Base-by-base conservation (phyloP, 1,140 invertebrate genomes). In the Aphaenogaster rudis region DNA sequence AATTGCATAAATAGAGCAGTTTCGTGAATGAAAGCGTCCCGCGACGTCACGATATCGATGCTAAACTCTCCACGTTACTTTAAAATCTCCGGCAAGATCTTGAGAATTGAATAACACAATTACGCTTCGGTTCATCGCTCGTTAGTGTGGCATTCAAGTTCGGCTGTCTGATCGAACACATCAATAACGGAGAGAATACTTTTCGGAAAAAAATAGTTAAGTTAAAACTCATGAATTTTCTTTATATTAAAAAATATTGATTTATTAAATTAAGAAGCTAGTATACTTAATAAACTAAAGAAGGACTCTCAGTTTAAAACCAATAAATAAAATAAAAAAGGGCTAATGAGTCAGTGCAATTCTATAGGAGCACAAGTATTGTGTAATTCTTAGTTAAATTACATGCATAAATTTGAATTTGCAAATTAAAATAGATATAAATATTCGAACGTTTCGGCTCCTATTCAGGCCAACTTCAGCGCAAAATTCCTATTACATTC, bases 11-110 rank as follows among this genome's bases (percentile, higher is more conserved):
- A 82, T 82, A 57, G 52, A 33, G 42, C 52, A 36, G 54, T 61
- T 74, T 82, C 17, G 67, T 74, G 67, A 82, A 82, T 82, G 54
- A 82, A 82, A 82, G 11, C 21, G 8, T 81, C 15, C n/a, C 21
- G 11, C 79, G 21, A 13, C 21, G 52, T 82, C 67, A 72, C 67
- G 17, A 59, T 82, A 59, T 59, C 50, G 8, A 5, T n/a, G 28
- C 11, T 39, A 33, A 45, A 42, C 21, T 69, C 15, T 13, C 3
- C 11, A 33, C 50, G 28, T 72, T n/a, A 57, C 15, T 42, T 54
- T 28, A 52, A 69, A 17, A 80, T 81, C 66, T 59, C 39, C 6
- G 21, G 15, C 21, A 39, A 57, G 39, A 81, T 71, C 15, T 28
- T 21, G 48, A 59, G 3, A 11, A 67, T 69, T 45, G n/a, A 54